Evolutionary conservation across 2,113 vertebrate genomes (phyloP).

Genomic region (Megaceryle maxima): DNA sequence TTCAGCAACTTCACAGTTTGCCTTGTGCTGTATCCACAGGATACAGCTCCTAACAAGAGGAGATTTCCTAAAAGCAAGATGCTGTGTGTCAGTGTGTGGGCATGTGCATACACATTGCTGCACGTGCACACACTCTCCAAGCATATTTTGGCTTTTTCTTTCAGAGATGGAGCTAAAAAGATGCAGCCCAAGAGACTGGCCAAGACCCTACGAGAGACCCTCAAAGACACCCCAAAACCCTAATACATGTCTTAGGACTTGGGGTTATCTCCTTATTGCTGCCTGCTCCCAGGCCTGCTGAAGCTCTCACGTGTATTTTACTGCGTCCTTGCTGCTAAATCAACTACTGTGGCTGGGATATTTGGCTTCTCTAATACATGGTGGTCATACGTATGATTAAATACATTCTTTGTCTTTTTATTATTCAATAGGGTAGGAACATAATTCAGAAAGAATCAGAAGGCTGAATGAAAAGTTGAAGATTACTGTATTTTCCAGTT

Average conservation of each 20-base stretch:
- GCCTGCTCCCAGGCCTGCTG: background rate
- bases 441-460: background rate
- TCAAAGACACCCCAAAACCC: background rate
- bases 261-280: background rate
- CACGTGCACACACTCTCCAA: fast-evolving
- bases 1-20: background rate
- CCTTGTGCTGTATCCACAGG: background rate
- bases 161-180: background rate
- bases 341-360: background rate
- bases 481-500: background rate
- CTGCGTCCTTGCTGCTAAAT: background rate
- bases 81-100: background rate
- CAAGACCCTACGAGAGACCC: background rate
- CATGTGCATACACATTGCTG: background rate
- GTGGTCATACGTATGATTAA: background rate
- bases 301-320: background rate
- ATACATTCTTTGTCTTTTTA: background rate
- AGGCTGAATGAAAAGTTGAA: background rate
- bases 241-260: background rate
- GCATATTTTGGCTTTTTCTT: background rate
- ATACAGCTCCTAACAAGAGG: background rate
- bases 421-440: background rate
- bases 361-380: background rate
- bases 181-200: background rate
- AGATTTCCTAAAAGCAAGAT: background rate